phyloP scores from a whole-genome alignment of 2,888 invertebrate species.

The Nemoura dubitans region DNA sequence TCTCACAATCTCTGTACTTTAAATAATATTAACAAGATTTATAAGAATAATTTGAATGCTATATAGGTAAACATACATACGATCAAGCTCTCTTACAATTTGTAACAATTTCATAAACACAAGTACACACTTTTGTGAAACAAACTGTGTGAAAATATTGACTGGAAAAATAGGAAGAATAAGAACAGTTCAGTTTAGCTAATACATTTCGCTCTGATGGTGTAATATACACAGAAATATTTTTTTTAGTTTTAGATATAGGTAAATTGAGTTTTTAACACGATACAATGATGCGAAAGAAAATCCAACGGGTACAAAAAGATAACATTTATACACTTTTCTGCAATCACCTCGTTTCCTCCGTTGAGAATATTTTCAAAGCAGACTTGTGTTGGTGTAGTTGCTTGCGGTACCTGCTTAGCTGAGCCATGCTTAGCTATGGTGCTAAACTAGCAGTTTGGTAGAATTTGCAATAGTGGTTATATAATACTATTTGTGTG shows the following conservation, averaged over 20 bases:
- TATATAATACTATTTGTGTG: not conserved
- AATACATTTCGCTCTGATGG: not conserved
- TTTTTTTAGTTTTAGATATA: not conserved
- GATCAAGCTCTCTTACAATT: not conserved
- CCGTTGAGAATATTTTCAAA: not conserved
- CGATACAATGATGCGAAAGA: not conserved
- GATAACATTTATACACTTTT: not conserved
- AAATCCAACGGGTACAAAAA: not conserved
- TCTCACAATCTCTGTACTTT: not conserved
- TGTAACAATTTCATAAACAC: not conserved
- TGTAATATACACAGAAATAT: not conserved
- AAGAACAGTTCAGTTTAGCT: not conserved
- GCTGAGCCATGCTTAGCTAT: not conserved
- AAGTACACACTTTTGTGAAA: not conserved
- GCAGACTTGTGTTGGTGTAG: not conserved
- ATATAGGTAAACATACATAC: conserved; percentile 9
- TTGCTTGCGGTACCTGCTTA: too few species aligned
- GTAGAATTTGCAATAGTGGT: not conserved
- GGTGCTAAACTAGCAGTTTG: not conserved
- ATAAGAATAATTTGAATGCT: not conserved
- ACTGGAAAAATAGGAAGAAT: not conserved
- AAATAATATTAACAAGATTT: not conserved
- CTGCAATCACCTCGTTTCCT: not conserved
- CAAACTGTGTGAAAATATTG: not conserved
- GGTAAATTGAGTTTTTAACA: not conserved